These are phyloP conservation scores for Actias luna DNA, from an alignment of 2,888 invertebrate species.

Conservation along the genomic window DNA sequence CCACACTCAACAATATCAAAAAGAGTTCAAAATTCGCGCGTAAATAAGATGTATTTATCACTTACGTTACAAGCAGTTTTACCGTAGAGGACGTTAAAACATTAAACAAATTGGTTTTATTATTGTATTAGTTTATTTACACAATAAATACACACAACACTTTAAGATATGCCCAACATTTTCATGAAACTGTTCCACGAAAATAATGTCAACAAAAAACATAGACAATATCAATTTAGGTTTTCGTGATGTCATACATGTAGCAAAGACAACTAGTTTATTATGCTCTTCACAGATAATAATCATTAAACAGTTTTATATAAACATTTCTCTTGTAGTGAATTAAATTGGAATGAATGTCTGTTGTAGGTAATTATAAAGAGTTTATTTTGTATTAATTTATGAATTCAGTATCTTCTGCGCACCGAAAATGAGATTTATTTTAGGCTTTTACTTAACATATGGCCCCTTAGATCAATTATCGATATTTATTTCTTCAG, in stretches of 20 bases:
- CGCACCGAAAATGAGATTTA: no score
- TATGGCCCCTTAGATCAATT: no score
- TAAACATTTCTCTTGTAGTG: not conserved
- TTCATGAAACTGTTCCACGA: not conserved
- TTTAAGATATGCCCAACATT: not conserved
- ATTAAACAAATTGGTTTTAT: not conserved
- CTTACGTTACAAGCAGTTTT: not conserved
- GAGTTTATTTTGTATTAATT: no score
- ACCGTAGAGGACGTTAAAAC: not conserved
- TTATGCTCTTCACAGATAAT: not conserved
- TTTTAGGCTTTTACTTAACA: no score
- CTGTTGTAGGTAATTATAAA: no score
- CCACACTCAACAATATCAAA: not conserved
- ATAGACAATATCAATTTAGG: not conserved
- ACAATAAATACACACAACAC: not conserved
- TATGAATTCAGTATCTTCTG: no score
- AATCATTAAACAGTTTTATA: not conserved
- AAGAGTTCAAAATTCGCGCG: slow-evolving; percentile 6
- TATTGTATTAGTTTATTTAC: not conserved
- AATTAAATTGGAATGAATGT: no score
- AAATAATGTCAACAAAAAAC: not conserved
- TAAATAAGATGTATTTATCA: not conserved
- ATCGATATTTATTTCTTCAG: not conserved
- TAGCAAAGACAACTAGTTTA: not conserved
- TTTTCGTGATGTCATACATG: not conserved